Conservation (phyloP, 2,888 invertebrate genomes). For the Eulithis testata region DNA sequence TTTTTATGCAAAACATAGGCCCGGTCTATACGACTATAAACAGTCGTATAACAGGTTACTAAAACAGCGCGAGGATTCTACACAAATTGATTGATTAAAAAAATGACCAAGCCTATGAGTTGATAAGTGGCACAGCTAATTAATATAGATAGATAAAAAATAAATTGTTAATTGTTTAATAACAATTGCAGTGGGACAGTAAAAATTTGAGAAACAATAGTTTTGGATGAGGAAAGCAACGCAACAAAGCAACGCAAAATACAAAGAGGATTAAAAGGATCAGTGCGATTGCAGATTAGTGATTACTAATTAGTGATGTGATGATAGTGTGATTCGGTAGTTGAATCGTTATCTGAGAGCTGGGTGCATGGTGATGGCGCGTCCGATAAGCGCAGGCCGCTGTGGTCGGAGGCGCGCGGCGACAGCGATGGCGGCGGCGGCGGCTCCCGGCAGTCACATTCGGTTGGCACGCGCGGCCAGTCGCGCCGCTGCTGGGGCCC, state of each 20-base stretch:
- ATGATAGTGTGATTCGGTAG: slow-evolving; percentile 40
- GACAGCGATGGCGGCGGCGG: slow-evolving; percentile 41
- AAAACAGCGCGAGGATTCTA: neutral
- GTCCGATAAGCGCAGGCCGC: slow-evolving; percentile 75
- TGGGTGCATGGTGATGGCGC: slow-evolving; percentile 67
- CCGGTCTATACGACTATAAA: neutral
- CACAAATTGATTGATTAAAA: neutral
- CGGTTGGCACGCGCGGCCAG: slow-evolving; percentile 78
- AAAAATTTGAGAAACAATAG: no score
- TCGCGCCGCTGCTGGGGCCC: slow-evolving; percentile 73
- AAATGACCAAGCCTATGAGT: neutral
- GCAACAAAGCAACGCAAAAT: no score
- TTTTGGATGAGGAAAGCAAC: neutral
- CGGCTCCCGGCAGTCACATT: slow-evolving; percentile 67
- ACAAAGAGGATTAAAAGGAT: neutral
- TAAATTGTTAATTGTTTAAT: neutral
- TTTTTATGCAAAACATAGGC: slow-evolving; percentile 16
- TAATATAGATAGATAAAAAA: neutral
- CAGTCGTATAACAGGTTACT: no score
- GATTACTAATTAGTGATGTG: slow-evolving; percentile 28
- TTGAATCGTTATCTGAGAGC: slow-evolving; percentile 66
- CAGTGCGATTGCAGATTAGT: slow-evolving; percentile 14
- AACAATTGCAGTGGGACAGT: neutral
- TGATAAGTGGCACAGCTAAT: no score
- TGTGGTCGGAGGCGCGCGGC: slow-evolving; percentile 49